phyloP scores from a whole-genome alignment of 2,797 vertebrate species.

The Tapirus indicus region DNA sequence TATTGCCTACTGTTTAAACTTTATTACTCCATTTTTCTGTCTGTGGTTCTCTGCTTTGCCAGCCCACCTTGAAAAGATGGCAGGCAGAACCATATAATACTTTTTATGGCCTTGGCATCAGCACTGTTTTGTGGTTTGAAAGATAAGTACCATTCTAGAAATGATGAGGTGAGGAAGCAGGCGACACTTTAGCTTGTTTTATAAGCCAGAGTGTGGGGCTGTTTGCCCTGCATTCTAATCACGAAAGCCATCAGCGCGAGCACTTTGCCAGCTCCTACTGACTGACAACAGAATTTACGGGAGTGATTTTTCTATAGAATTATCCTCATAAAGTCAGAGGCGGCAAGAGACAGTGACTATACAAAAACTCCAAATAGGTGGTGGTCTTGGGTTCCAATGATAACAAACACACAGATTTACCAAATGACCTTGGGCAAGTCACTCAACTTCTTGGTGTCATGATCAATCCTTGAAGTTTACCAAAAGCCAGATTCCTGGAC shows the following conservation, averaged over 20 bases:
- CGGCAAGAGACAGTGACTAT: conserved; percentile 40
- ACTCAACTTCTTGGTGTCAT: conserved; percentile 73
- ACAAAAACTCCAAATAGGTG: conserved; percentile 60
- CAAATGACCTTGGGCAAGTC: conserved; percentile 79
- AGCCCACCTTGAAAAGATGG: conserved; percentile 86
- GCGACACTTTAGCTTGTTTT: conserved; percentile 66
- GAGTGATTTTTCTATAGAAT: conserved; percentile 54
- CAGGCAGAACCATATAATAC: conserved; percentile 82
- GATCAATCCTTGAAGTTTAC: conserved; percentile 77
- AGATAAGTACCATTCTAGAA: conserved; percentile 74
- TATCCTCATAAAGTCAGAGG: conserved; percentile 35
- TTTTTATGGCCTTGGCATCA: conserved; percentile 85
- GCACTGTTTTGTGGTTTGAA: conserved; percentile 79
- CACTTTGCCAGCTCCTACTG: conserved; percentile 22
- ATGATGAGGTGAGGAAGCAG: conserved; percentile 59
- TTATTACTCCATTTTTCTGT: conserved; percentile 87
- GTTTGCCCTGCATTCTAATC: conserved; percentile 59
- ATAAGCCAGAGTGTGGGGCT: conserved; percentile 8
- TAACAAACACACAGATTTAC: conserved; percentile 60
- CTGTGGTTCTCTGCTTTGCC: conserved; percentile 83
- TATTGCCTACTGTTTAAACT: conserved; percentile 87
- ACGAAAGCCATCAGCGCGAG: background rate
- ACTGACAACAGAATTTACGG: conserved; percentile 56
- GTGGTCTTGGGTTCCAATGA: background rate
- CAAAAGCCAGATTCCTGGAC: conserved; percentile 72